phyloP scores from a whole-genome alignment of 2,797 vertebrate genomes.

The Enteromius radiatus region DNA sequence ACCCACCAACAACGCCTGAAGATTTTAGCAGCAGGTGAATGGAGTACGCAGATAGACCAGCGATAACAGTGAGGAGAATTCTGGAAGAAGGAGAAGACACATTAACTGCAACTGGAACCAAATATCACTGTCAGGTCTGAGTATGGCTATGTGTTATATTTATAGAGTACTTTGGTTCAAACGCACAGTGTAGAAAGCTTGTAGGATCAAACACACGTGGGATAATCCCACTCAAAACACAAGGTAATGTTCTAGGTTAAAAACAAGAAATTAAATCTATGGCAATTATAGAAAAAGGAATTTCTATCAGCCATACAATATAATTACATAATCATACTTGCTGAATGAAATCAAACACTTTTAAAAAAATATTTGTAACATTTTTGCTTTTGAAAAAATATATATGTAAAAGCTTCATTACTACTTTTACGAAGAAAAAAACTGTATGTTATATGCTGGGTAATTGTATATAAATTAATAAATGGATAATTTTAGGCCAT shows the following conservation, averaged over 20 bases:
- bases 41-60: conserved; percentile 93
- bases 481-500: too few relatives aligned
- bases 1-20: conserved; percentile 91
- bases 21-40: conserved; percentile 97
- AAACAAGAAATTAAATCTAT: not conserved
- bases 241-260: not conserved
- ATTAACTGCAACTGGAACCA: not conserved
- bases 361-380: not conserved
- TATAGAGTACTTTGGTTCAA: not conserved
- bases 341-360: too few relatives aligned
- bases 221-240: not conserved
- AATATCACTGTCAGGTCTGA: not conserved
- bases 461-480: too few relatives aligned
- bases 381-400: not conserved
- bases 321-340: too few relatives aligned
- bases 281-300: not conserved
- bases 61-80: conserved; percentile 89
- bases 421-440: too few relatives aligned
- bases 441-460: too few relatives aligned
- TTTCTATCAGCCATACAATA: too few relatives aligned
- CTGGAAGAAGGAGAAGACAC: conserved; percentile 69
- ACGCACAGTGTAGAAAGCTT: not conserved
- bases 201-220: not conserved
- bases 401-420: too few relatives aligned
- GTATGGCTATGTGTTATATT: too few relatives aligned